Evolutionary conservation across 2,888 invertebrate species (phyloP).

Genomic region (Lapara coniferarum): DNA sequence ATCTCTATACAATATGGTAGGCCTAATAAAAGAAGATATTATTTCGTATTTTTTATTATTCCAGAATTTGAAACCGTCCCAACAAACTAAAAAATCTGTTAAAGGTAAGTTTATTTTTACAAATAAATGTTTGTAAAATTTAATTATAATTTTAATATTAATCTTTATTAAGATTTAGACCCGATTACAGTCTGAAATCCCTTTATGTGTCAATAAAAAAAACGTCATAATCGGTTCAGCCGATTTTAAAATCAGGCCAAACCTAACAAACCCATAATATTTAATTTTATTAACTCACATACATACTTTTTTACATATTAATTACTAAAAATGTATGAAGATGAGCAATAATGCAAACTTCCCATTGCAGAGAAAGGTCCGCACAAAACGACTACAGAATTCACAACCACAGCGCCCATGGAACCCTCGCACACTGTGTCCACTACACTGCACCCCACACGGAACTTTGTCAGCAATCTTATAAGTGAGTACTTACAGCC

Average conservation of each 20-base stretch:
- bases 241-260: too few species aligned
- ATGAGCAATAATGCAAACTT: too few species aligned
- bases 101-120: slow-evolving; percentile 57
- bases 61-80: slow-evolving; percentile 72
- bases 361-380: slow-evolving; percentile 67
- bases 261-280: too few species aligned
- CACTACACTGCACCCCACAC: slow-evolving; percentile 57
- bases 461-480: slow-evolving; percentile 58
- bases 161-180: too few species aligned
- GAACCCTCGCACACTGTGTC: slow-evolving; percentile 54
- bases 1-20: too few species aligned
- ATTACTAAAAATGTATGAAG: too few species aligned
- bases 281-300: too few species aligned
- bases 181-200: too few species aligned
- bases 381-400: slow-evolving; percentile 71
- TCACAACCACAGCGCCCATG: slow-evolving; percentile 56
- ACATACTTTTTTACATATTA: too few species aligned
- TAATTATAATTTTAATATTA: too few species aligned
- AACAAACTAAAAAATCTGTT: slow-evolving; percentile 67
- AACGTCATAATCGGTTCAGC: too few species aligned
- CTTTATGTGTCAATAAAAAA: too few species aligned
- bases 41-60: slow-evolving; percentile 38
- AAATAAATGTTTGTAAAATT: not conserved
- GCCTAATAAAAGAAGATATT: not conserved
- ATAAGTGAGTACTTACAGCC: slow-evolving; percentile 42